Percentiles rank a stretch among this genome's conserved stretches.
Evolutionary conservation across 2,888 invertebrate species (phyloP).

Genomic region (Odontothrips loti): DNA sequence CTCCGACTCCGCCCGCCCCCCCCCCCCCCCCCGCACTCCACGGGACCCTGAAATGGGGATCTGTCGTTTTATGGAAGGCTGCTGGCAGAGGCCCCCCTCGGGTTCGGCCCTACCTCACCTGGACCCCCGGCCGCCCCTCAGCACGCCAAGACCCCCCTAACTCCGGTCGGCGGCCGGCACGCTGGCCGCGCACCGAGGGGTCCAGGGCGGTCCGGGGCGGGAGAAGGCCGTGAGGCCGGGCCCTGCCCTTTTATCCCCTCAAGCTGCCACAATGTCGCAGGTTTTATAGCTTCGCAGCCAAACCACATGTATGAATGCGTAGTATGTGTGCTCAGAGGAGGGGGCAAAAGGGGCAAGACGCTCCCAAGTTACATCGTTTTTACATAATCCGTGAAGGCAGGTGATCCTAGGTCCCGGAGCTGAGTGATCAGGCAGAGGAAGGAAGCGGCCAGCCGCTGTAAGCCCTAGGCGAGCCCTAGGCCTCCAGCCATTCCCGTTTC

Average conservation of each 20-base stretch:
- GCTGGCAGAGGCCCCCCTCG: neutral
- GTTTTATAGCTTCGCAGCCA: neutral
- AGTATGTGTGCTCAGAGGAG: neutral
- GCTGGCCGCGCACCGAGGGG: neutral
- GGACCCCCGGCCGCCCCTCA: neutral
- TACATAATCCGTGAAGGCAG: conserved; percentile 8
- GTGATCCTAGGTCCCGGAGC: too few relatives aligned
- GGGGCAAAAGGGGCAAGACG: neutral
- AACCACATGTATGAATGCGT: neutral
- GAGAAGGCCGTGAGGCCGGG: too few relatives aligned
- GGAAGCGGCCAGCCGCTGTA: too few relatives aligned
- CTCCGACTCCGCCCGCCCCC: neutral
- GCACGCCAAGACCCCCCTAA: neutral
- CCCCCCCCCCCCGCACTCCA: neutral
- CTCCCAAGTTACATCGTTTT: neutral
- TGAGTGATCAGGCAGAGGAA: too few relatives aligned
- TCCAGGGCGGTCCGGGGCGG: neutral
- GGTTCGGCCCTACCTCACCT: neutral
- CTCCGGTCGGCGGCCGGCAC: neutral
- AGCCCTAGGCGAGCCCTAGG: too few relatives aligned
- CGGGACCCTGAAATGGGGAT: neutral
- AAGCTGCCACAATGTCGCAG: conserved; percentile 21
- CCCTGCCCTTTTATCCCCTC: too few relatives aligned
- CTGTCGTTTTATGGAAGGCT: conserved; percentile 17
- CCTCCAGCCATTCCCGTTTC: too few relatives aligned